These are phyloP conservation scores for Anser brachyrhynchus DNA, from an alignment of 2,113 vertebrate species.

Conservation along the genomic window DNA sequence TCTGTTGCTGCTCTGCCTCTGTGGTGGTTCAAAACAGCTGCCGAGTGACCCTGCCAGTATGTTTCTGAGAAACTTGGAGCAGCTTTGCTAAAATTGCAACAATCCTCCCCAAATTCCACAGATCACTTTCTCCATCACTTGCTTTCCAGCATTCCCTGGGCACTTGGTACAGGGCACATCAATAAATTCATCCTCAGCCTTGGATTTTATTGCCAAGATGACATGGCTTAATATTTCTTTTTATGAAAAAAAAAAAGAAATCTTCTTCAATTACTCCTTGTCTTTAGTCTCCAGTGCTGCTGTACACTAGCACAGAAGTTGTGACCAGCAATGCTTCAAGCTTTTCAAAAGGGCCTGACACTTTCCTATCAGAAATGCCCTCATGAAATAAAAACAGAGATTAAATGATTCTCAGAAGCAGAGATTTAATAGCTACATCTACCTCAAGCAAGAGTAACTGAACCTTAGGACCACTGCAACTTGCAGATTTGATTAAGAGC, in stretches of 20 bases:
- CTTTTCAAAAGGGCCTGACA: neutral
- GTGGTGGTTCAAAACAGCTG: neutral
- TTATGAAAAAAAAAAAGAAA: neutral
- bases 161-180: neutral
- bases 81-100: neutral
- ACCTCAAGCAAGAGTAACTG: neutral
- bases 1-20: neutral
- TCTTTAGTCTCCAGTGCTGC: neutral
- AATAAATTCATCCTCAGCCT: neutral
- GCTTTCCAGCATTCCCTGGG: accelerated
- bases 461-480: neutral
- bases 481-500: neutral
- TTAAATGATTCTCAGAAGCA: neutral
- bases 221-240: neutral
- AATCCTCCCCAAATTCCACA: neutral
- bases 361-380: neutral
- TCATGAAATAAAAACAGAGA: neutral
- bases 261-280: neutral
- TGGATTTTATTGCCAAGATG: neutral
- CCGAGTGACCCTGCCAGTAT: neutral
- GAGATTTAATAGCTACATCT: neutral
- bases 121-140: neutral
- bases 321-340: accelerated
- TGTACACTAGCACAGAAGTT: accelerated
- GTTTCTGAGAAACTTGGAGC: neutral